Base-by-base conservation (phyloP, 2,888 invertebrate genomes). In the Osedax fenrisi region DNA sequence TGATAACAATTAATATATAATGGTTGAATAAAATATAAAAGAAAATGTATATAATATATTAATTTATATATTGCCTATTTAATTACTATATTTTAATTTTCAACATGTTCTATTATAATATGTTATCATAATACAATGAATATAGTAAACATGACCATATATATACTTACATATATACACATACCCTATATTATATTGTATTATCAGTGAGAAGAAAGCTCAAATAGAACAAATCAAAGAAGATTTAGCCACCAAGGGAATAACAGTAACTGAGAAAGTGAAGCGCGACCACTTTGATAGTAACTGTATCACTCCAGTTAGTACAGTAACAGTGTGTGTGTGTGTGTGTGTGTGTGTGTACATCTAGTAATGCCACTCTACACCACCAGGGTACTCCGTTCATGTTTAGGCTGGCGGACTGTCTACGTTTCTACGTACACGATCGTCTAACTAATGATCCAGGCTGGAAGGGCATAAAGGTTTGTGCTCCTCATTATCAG, bases 271-370 rank as follows among this genome's bases (percentile, higher is more conserved):
- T 2, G 82, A 92, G 81, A 96, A 94, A 85, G 89, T 90, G 0
- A 92, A 92, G 81, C 92, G 89, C 79, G 91, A 92, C 62, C 94
- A 96, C 86, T 98, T 98, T 84, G 98, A 98, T 85, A 94, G 94
- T 74, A 98, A 98, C 85, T 99, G 98, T 83, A 99, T 98, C 81
- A 98, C 98, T 0, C 98, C 98, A 0, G 89, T 88, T 83, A 81
- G 83, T 74, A 41, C 10, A n/a, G n/a, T n/a, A n/a, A 41, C 17
- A 41, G 41, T 10, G 17, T 41, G 17, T 41, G 5, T 41, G 41
- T 41, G 17, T 41, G 41, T 5, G 41, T 41, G 17, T 41, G 5
- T 41, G 41, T n/a, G n/a, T 26, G 3, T 74, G 17, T 22, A 5
- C 25, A 70, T n/a, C 26, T 5, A 64, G 10, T 27, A 25, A 27